These are phyloP conservation scores for Hypolimnas misippus DNA, from an alignment of 2,888 invertebrate species.

Conservation along the genomic window DNA sequence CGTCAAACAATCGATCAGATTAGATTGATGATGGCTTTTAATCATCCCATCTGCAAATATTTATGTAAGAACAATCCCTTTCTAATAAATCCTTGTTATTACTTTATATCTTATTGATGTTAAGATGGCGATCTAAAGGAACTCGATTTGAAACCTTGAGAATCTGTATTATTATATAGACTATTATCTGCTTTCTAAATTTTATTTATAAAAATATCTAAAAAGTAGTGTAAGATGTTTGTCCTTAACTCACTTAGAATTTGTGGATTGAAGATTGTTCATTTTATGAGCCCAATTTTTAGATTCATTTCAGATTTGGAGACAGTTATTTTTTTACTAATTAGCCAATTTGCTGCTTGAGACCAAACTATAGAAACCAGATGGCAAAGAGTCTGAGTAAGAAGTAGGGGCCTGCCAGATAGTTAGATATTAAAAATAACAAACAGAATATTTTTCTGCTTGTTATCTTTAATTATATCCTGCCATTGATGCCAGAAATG, in stretches of 20 bases:
- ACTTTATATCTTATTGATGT: neutral
- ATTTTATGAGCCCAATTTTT: too few species aligned
- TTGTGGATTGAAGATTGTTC: too few species aligned
- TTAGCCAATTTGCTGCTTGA: neutral
- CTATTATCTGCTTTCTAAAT: too few species aligned
- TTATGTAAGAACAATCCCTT: constrained; percentile 1
- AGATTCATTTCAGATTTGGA: too few species aligned
- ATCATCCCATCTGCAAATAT: constrained; percentile 5
- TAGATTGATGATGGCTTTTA: constrained; percentile 3
- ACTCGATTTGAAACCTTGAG: neutral
- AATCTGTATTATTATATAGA: neutral
- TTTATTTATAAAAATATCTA: too few species aligned
- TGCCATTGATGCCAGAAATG: neutral
- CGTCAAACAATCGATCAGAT: neutral
- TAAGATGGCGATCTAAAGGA: neutral
- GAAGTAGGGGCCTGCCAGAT: neutral
- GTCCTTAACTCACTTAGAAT: too few species aligned
- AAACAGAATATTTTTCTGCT: too few species aligned
- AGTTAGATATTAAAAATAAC: neutral
- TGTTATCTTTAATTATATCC: too few species aligned
- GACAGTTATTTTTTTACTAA: too few species aligned
- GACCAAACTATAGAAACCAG: neutral
- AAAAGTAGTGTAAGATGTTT: too few species aligned
- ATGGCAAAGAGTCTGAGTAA: neutral
- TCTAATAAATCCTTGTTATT: neutral